These are phyloP conservation scores for Mactra quadrangularis DNA, from an alignment of 1,140 invertebrate species.

Conservation along the genomic window DNA sequence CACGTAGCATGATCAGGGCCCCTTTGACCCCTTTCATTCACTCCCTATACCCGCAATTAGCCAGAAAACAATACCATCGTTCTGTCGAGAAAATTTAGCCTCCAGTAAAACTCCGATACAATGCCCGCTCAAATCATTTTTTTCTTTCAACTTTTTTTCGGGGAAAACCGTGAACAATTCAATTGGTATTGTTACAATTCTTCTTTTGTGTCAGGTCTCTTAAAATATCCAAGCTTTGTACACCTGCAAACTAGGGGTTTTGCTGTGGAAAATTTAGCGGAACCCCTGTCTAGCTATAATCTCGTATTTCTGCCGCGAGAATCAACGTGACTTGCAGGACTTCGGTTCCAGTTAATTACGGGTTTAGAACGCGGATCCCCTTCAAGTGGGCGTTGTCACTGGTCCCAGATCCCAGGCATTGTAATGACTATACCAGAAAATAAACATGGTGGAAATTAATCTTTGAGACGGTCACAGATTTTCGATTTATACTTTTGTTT, in stretches of 20 bases:
- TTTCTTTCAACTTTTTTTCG: slow-evolving; percentile 1
- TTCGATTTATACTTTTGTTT: slow-evolving; percentile 42
- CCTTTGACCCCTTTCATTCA: slow-evolving; percentile 41
- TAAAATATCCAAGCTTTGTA: slow-evolving; percentile 41
- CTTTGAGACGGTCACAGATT: slow-evolving; percentile 45
- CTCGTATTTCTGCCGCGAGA: neutral
- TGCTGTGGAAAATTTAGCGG: slow-evolving; percentile 4
- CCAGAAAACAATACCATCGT: slow-evolving; percentile 24
- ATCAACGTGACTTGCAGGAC: slow-evolving; percentile 12
- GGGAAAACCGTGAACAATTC: slow-evolving; percentile 43
- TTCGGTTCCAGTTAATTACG: slow-evolving; percentile 31
- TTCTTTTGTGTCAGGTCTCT: slow-evolving; percentile 46
- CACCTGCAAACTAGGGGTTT: slow-evolving; percentile 47
- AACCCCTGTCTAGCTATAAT: slow-evolving; percentile 27
- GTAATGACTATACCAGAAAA: slow-evolving; percentile 45
- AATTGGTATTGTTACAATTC: slow-evolving; percentile 13
- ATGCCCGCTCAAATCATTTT: slow-evolving; percentile 39
- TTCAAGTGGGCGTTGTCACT: slow-evolving; percentile 36
- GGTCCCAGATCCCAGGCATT: slow-evolving; percentile 32
- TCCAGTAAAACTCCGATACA: slow-evolving; percentile 44
- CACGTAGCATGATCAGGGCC: slow-evolving; percentile 21
- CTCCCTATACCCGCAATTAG: slow-evolving; percentile 46
- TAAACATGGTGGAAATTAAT: slow-evolving; percentile 40
- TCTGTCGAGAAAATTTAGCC: slow-evolving; percentile 11
- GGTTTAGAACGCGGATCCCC: slow-evolving; percentile 49